These are phyloP conservation scores for Mustela nigripes DNA, from an alignment of 2,113 vertebrate species.

Conservation along the genomic window DNA sequence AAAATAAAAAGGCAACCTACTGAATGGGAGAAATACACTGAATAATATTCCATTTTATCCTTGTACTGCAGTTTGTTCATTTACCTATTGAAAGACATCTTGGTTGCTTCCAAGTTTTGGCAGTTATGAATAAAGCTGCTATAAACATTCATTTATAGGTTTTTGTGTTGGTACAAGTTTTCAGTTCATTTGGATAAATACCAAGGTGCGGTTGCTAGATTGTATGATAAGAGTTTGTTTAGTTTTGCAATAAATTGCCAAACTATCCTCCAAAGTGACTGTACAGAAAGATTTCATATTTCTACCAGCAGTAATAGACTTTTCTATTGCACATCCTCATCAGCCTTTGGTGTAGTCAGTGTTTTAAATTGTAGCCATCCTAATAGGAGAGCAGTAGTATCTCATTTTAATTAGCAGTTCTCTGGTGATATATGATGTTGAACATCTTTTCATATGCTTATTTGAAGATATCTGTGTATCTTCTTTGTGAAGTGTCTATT, in stretches of 20 bases:
- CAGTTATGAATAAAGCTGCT: background rate
- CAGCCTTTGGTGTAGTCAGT: background rate
- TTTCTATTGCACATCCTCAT: background rate
- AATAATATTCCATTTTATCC: background rate
- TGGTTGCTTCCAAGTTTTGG: background rate
- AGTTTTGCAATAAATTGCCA: background rate
- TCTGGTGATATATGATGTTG: background rate
- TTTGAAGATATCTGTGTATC: background rate
- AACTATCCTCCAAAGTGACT: background rate
- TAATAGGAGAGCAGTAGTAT: background rate
- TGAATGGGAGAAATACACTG: background rate
- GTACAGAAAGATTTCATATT: background rate
- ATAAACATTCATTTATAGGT: background rate
- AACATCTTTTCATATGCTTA: background rate
- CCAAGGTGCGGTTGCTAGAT: background rate
- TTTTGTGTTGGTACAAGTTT: background rate
- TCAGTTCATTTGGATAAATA: slow-evolving; percentile 13
- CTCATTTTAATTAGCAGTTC: background rate
- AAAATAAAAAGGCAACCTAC: background rate
- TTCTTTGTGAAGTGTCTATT: background rate
- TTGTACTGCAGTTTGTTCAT: background rate
- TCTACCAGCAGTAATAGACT: background rate
- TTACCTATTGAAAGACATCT: background rate
- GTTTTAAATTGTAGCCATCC: background rate
- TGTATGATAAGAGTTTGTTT: background rate